Evolutionary conservation across 2,113 vertebrate species (phyloP).

Genomic region (Anhinga anhinga): DNA sequence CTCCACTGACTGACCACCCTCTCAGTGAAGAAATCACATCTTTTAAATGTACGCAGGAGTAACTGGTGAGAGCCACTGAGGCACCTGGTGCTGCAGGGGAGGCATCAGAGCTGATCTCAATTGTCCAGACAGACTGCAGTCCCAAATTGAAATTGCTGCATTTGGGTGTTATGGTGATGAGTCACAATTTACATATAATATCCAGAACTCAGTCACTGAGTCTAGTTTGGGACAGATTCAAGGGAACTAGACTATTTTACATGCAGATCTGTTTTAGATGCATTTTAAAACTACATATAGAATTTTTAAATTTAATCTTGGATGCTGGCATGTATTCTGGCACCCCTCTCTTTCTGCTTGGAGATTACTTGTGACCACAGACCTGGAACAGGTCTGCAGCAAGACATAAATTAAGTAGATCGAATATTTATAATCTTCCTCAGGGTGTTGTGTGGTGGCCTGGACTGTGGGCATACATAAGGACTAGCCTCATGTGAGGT

Average conservation of each 20-base stretch:
- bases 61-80: background rate
- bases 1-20: no score
- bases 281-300: background rate
- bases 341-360: background rate
- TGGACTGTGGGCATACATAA: accelerated
- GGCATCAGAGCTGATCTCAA: background rate
- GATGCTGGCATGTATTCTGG: background rate
- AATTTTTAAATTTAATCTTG: background rate
- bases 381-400: background rate
- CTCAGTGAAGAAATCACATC: no score
- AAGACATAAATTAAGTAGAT: background rate
- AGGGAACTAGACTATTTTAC: background rate
- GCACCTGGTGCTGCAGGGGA: background rate
- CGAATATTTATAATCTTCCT: background rate
- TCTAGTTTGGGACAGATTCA: background rate
- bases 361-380: background rate
- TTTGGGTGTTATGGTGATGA: background rate
- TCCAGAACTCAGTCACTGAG: background rate
- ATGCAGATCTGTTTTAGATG: background rate
- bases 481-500: accelerated
- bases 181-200: background rate
- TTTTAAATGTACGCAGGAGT: background rate
- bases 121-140: background rate
- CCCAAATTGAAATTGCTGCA: background rate
- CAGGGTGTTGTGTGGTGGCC: background rate